Base-by-base conservation (phyloP, 2,797 vertebrate species). In the Aythya fuligula region DNA sequence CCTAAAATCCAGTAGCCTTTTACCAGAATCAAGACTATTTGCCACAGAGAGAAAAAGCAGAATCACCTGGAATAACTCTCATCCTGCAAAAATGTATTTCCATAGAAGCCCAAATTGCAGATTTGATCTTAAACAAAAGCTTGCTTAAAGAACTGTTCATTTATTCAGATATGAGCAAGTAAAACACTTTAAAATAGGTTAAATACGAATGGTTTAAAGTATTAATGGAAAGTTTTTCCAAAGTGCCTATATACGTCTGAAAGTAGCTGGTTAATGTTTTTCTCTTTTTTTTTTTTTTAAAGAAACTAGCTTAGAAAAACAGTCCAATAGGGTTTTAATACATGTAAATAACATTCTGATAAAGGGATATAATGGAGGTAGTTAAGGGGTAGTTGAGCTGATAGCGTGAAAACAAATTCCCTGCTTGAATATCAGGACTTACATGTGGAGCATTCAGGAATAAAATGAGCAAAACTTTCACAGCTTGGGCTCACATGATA, bases 81-180 rank as follows among this genome's bases (percentile, higher is more conserved):
- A 11, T 8, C 18, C 45, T 45, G 19, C n/a, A 39, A 72, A 8
- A 0, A 1, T 8, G 5, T 12, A 38, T 34, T 65, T 39, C 53
- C 77, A 38, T 27, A 27, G 25, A 32, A 75, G 27, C 17, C 38
- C 14, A 30, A 58, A 51, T 58, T 76, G 58, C 30, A 83, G 43
- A 21, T 4, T 32, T 5, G 1, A 6, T 17, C 80, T 75, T 47
- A 58, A 71, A 75, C 39, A 61, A 39, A 78, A 74, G 8, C 22
- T 65, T 43, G 12, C 49, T 79, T 67, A 28, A 79, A 74, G 32
- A 75, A 22, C 11, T 14, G 27, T 58, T 24, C 60, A 1, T 54
- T n/a, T 53, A 6, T 41, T 53, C 60, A 28, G 13, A 34, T 57
- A n/a, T 2, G 4, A 73, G 32, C 51, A 58, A 0, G 0, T 3